phyloP scores from a whole-genome alignment of 2,113 vertebrate species.

The Nerophis lumbriciformis region DNA sequence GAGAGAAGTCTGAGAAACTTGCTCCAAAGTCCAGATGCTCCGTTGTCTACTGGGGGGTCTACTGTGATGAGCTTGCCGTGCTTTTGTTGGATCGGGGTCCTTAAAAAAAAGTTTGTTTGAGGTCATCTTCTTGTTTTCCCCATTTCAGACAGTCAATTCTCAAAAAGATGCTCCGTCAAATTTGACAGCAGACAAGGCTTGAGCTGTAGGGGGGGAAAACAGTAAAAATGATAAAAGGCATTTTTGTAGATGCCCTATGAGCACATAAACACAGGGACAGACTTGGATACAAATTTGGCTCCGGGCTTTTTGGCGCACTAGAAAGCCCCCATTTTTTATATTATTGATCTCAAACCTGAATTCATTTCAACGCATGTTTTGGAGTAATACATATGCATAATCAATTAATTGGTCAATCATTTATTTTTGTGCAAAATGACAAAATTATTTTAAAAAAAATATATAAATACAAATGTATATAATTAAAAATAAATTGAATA shows the following conservation, averaged over 20 bases:
- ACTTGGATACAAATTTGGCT: too few relatives aligned
- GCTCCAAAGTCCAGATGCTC: not conserved
- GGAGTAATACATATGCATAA: too few relatives aligned
- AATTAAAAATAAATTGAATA: too few relatives aligned
- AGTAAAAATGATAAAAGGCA: not conserved
- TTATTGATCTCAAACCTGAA: too few relatives aligned
- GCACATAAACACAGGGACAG: too few relatives aligned
- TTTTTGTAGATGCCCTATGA: not conserved
- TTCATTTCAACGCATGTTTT: too few relatives aligned
- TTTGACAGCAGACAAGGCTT: conserved; percentile 78
- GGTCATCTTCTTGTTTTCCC: not conserved
- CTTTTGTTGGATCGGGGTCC: conserved; percentile 17
- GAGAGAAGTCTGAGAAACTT: not conserved
- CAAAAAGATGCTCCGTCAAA: conserved; percentile 83
- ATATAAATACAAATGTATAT: too few relatives aligned
- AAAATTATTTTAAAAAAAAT: too few relatives aligned
- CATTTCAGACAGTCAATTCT: conserved; percentile 37
- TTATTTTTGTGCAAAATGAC: too few relatives aligned
- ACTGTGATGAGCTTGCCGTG: conserved; percentile 16
- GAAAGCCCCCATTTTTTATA: too few relatives aligned
- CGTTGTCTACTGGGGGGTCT: not conserved
- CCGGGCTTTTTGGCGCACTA: too few relatives aligned
- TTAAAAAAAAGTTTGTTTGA: conserved; percentile 24
- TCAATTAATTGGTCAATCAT: too few relatives aligned
- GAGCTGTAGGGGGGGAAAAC: conserved; percentile 67